These are phyloP conservation scores for Muscina levida DNA, from an alignment of 2,888 invertebrate genomes.

Conservation along the genomic window DNA sequence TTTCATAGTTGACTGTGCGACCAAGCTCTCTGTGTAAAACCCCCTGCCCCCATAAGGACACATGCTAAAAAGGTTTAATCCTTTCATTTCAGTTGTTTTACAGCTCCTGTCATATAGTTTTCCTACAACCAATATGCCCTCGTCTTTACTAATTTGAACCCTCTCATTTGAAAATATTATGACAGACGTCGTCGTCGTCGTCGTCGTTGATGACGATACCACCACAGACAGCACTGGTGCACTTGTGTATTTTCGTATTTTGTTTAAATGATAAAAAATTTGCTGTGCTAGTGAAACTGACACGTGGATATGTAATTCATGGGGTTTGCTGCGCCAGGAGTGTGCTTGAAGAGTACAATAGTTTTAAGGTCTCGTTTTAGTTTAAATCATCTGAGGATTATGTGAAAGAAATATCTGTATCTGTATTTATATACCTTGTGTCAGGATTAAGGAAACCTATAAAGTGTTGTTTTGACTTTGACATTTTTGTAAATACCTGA, in stretches of 20 bases:
- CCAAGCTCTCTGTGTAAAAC: background rate
- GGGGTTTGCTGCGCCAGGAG: background rate
- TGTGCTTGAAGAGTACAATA: background rate
- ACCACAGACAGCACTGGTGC: no score
- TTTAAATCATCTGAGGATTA: constrained; percentile 39
- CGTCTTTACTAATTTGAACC: constrained; percentile 6
- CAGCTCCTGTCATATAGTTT: background rate
- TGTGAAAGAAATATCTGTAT: background rate
- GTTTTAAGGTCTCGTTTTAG: constrained; percentile 1
- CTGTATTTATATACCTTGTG: background rate
- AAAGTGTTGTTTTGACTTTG: constrained; percentile 29
- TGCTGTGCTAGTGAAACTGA: constrained; percentile 7
- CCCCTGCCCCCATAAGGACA: constrained; percentile 21
- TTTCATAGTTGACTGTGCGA: background rate
- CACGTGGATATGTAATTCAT: background rate
- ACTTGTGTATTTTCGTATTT: background rate
- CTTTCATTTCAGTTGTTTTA: background rate
- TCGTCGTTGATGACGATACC: no score
- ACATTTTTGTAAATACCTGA: constrained; percentile 2
- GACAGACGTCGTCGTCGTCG: no score
- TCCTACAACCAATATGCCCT: no score
- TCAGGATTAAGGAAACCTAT: constrained; percentile 22
- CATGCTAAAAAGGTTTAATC: constrained; percentile 38
- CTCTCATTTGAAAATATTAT: constrained; percentile 20
- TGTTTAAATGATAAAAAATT: constrained; percentile 12